Evolutionary conservation across 2,797 vertebrate genomes (phyloP), one percentile per base, ranked within the genome.

Genomic region (Malacoraja senta): DNA sequence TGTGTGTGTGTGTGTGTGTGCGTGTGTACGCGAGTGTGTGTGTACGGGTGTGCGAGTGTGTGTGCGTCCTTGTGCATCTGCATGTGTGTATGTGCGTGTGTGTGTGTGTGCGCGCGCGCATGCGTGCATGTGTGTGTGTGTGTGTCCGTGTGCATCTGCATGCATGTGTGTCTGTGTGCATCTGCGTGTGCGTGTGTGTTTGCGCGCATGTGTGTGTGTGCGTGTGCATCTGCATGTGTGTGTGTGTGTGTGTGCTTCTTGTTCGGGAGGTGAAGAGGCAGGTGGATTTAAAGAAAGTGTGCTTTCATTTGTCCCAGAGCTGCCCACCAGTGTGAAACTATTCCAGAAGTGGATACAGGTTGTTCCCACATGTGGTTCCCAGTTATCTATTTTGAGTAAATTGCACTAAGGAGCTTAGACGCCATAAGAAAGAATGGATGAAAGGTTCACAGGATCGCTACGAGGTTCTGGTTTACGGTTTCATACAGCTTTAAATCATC

Each of bases 361-460:
- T 38, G 29, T 92, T 92, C 90, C 90, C 90, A 92, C 90, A 92
- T 92, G 90, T 92, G 90, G 71, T 92, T 72, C 72, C 44, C 71
- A 72, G 24, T 44, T 72, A 92, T 92, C 90, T 92, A 92, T 92
- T 92, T 92, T 76, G 71, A 92, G 90, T 76, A 88, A 88, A 68
- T 88, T n/a, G 32, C 84, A 35, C 63, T 88, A 63, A 68, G 71
- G 71, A 76, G 38, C 44, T 53, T 92, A 44, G 90, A 92, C 68
- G 90, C 90, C 72, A 72, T 92, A 71, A 92, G 90, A 92, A 92
- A 44, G 68, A 76, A 72, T 92, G 12, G 26, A 24, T 92, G 71
- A 72, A 72, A 76, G 44, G 71, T 92, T 92, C 71, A 92, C 90
- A 92, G 90, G 84, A 88, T 68, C 15, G 84, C 61, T 9, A 88